Conservation (phyloP, 1,140 invertebrate genomes). For the Drosophila eugracilis region DNA sequence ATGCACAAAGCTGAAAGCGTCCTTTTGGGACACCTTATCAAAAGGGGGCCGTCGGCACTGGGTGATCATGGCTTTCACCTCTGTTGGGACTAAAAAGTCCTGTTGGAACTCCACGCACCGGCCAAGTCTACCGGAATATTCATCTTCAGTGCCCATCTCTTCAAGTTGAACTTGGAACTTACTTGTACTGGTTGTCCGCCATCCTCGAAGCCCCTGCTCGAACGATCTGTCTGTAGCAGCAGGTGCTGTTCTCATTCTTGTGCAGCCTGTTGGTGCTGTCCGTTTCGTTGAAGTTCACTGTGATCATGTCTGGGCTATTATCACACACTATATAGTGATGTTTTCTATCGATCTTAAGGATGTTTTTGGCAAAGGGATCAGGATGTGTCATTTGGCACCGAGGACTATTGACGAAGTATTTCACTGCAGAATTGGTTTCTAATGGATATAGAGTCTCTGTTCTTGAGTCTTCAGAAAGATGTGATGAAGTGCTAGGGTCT, state of each 20-base stretch:
- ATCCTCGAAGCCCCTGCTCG: slow-evolving; percentile 65
- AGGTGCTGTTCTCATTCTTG: slow-evolving; percentile 68
- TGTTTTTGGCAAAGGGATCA: slow-evolving; percentile 88
- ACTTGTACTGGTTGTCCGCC: slow-evolving; percentile 86
- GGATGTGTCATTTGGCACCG: slow-evolving; percentile 88
- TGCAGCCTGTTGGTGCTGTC: slow-evolving; percentile 50
- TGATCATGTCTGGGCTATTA: slow-evolving; percentile 84
- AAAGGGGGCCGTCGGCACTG: slow-evolving; percentile 41
- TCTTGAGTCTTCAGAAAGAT: not conserved
- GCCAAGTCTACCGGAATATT: slow-evolving; percentile 35
- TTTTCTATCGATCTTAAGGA: slow-evolving; percentile 87
- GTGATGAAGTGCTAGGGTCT: not conserved
- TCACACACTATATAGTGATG: slow-evolving; percentile 86
- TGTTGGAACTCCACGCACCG: slow-evolving; percentile 54
- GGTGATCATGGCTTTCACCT: slow-evolving; percentile 59
- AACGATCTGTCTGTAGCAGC: slow-evolving; percentile 86
- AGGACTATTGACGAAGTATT: slow-evolving; percentile 62
- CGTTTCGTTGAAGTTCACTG: slow-evolving; percentile 66
- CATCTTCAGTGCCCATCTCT: not conserved
- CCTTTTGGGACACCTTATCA: slow-evolving; percentile 39
- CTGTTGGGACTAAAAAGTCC: slow-evolving; percentile 50
- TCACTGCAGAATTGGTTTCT: slow-evolving; percentile 2
- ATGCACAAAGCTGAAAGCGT: slow-evolving; percentile 73
- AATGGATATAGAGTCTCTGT: not conserved
- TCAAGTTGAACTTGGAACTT: slow-evolving; percentile 8